Evolutionary conservation across 2,113 vertebrate genomes (phyloP), one percentile per base, ranked within the genome.

Genomic region (Okapia johnstoni): DNA sequence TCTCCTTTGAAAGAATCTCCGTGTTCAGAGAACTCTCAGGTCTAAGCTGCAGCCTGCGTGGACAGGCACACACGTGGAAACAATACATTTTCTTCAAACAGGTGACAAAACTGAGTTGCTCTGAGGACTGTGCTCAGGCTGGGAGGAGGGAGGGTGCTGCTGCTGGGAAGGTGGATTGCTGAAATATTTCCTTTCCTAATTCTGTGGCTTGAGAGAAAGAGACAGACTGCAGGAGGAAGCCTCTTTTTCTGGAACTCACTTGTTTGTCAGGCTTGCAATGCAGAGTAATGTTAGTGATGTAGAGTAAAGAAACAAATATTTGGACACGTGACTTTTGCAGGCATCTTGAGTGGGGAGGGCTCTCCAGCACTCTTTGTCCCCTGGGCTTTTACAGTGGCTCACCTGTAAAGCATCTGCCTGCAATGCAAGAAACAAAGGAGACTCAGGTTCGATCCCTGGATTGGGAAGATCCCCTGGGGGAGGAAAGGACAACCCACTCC

Each of bases 11-110:
- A 95, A 95, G 85, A 40, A 76, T 66, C 88, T 70, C 7, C 28
- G 33, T 17, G 11, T 2, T 81, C 43, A 40, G 46, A 15, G 17
- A 76, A 95, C 79, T 21, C 0, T 88, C 58, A 25, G 16, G 70
- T 17, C 60, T 91, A 70, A 0, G 6, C 54, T 79, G 36, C 40
- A 26, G n/a, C 46, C 8, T n/a, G 28, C 43, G 10, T 7, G 11
- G 70, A 40, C 63, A 55, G 6, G 1, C 48, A 40, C 2, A 28
- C 12, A n/a, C 6, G 1, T 5, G 2, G 26, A 50, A 93, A 73
- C 26, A 57, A 70, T 95, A 33, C 2, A 3, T 48, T 92, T 88
- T 76, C 94, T 85, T 30, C 63, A 94, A 97, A 40, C 16, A 61
- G 8, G 58, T 63, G 57, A 92, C 43, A 73, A 93, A 97, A 70